Percentiles rank a stretch among this genome's conserved stretches.
These are phyloP conservation scores for Empis stercorea DNA, from an alignment of 2,888 invertebrate genomes.

Conservation along the genomic window DNA sequence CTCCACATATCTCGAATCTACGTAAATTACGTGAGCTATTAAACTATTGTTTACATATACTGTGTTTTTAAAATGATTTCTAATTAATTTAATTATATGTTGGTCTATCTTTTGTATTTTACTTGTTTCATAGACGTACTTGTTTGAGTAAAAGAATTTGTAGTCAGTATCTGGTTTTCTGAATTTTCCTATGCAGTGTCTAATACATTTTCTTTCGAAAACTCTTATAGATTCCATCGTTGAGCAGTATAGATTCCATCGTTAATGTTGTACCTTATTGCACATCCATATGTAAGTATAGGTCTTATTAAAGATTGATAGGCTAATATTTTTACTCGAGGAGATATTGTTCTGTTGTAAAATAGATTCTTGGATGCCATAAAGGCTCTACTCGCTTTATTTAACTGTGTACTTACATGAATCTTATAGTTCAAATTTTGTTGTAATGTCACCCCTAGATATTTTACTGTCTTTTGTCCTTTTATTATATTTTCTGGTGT, in stretches of 20 bases:
- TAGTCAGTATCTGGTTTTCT: constrained; percentile 2
- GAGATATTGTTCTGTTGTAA: background rate
- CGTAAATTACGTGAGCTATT: background rate
- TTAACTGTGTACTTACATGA: background rate
- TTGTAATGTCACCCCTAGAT: background rate
- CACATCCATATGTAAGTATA: constrained; percentile 2
- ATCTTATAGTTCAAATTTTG: background rate
- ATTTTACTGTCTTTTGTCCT: background rate
- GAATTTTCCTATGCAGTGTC: too few relatives aligned
- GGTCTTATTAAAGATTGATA: constrained; percentile 1
- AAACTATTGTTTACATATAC: background rate
- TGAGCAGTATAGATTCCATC: background rate
- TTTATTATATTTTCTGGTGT: background rate
- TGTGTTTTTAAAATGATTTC: background rate
- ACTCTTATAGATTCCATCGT: constrained; percentile 1
- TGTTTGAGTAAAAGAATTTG: background rate
- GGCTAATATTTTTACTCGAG: background rate
- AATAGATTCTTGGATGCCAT: background rate
- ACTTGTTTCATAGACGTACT: background rate
- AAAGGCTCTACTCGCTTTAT: background rate
- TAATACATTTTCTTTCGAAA: constrained; percentile 2
- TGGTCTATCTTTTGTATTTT: background rate
- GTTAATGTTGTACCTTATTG: constrained; percentile 5
- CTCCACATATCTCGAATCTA: background rate
- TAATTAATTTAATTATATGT: background rate